Evolutionary conservation across 2,888 invertebrate genomes (phyloP), one percentile per base, ranked within the genome.

Genomic region (Ellobium chinense): DNA sequence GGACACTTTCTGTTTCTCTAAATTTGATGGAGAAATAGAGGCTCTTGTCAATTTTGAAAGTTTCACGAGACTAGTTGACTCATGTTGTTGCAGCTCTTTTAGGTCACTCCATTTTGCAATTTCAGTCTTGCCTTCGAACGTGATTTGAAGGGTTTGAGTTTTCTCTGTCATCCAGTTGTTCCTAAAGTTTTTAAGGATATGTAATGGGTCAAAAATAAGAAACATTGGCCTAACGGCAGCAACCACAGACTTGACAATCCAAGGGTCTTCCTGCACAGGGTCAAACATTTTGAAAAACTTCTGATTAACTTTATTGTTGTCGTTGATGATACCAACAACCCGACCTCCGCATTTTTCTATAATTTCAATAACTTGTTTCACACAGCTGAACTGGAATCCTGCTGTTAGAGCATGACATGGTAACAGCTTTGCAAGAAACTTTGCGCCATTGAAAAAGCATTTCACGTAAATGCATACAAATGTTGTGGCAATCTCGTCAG

Each of bases 161-260:
- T 14, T 14, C 18, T 69, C 69, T 69, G 37, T 69, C 21, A 39
- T 37, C 69, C 69, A 69, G 24, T 69, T 69, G 69, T 69, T 69
- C 14, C 69, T 36, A 12, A 69, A 37, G 34, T 69, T 69, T 24
- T 69, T 69, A 7, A 69, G 24, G 9, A 69, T 5, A 39, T 69
- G 69, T 4, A 39, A 14, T 9, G 69, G 7, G 27, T 69, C 69
- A 37, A 14, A 39, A 3, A 69, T 39, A 5, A 69, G 39, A 24
- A 69, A 69, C 69, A 69, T 3, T 14, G 69, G 39, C 3, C n/a
- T 21, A n/a, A 39, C n/a, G 7, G 60, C 5, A 60, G 5, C 27
- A 7, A n/a, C 7, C 7, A n/a, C 12, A 18, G 46, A 46, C 46
- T 46, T 46, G n/a, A n/a, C n/a, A n/a, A n/a, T n/a, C n/a, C n/a